Conservation (phyloP, 2,113 vertebrate species). For the Anseranas semipalmata region DNA sequence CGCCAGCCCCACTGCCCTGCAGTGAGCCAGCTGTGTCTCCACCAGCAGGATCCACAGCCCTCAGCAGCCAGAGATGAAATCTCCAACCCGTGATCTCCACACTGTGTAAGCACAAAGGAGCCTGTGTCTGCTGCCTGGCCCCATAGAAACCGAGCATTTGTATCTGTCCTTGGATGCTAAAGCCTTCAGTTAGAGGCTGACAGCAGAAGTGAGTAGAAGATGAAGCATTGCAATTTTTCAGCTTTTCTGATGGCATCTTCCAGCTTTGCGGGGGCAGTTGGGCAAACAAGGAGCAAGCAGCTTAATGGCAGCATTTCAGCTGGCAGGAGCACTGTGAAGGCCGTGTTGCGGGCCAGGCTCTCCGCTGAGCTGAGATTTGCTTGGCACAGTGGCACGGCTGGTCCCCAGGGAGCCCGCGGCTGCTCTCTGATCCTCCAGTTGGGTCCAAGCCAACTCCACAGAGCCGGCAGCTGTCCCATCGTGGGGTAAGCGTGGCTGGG, state of each 20-base stretch:
- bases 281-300: slow-evolving; percentile 18
- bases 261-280: background rate
- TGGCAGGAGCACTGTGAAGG: background rate
- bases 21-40: background rate
- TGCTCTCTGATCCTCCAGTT: background rate
- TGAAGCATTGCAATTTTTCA: background rate
- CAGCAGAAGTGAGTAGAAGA: slow-evolving; percentile 5
- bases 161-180: background rate
- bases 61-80: background rate
- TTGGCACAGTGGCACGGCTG: background rate
- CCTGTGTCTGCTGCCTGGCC: background rate
- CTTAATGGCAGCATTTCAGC: slow-evolving; percentile 14
- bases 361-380: slow-evolving; percentile 19
- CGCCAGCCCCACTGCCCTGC: background rate
- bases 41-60: background rate
- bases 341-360: background rate
- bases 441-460: background rate
- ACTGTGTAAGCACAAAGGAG: background rate
- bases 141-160: background rate
- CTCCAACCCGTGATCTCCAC: background rate
- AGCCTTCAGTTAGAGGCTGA: background rate
- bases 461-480: accelerated
- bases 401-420: background rate
- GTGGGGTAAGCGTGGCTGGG: accelerated
- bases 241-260: background rate